These are phyloP conservation scores for Erebia ligea DNA, from an alignment of 2,888 invertebrate species.

Conservation along the genomic window DNA sequence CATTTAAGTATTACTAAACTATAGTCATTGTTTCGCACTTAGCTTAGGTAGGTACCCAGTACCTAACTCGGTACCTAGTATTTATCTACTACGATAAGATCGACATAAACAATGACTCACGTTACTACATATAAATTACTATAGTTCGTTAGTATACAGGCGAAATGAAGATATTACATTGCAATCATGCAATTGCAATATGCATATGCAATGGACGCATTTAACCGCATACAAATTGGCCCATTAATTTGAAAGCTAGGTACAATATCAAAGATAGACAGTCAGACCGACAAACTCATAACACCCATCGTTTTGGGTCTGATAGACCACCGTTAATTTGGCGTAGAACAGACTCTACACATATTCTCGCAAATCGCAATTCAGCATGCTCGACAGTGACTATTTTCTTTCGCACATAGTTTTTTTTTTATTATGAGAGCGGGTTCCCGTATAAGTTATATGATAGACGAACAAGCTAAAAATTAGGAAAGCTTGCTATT, in stretches of 20 bases:
- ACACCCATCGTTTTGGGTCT: neutral
- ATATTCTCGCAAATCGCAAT: too few relatives aligned
- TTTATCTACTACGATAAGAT: neutral
- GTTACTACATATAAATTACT: neutral
- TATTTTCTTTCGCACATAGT: too few relatives aligned
- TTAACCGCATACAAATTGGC: neutral
- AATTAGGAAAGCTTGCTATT: too few relatives aligned
- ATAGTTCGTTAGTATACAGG: neutral
- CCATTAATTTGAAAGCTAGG: neutral
- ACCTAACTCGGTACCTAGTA: neutral
- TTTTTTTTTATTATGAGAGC: too few relatives aligned
- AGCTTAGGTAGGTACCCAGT: neutral
- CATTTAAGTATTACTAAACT: neutral
- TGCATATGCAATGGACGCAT: neutral
- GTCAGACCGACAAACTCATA: neutral
- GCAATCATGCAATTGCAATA: neutral
- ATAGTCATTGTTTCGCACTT: constrained; percentile 10
- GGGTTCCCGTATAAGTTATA: too few relatives aligned
- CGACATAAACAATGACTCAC: constrained; percentile 14
- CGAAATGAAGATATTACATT: constrained; percentile 4
- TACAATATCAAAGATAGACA: neutral
- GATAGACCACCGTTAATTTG: too few relatives aligned
- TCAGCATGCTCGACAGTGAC: too few relatives aligned
- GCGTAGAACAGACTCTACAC: too few relatives aligned
- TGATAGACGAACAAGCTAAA: too few relatives aligned